Conservation (phyloP, 2,888 invertebrate genomes). For the Mythimna ferrago region DNA sequence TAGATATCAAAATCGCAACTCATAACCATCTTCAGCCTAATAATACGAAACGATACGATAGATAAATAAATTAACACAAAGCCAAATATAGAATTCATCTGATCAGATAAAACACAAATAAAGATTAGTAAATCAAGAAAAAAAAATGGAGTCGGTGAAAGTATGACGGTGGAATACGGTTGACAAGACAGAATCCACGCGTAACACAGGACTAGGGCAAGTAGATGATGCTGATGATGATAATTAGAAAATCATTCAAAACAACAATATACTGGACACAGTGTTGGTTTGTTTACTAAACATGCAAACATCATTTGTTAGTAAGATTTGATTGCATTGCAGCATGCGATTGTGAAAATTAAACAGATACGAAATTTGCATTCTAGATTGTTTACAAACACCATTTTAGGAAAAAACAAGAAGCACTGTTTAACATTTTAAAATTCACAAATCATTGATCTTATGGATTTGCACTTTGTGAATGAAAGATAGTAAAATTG, state of each 20-base stretch:
- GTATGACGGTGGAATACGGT: too few relatives aligned
- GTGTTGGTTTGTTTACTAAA: conserved; percentile 19
- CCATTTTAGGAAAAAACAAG: conserved; percentile 6
- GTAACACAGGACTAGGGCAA: background rate
- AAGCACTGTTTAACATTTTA: background rate
- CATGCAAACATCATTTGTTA: conserved; percentile 25
- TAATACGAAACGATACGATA: background rate
- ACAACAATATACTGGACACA: background rate
- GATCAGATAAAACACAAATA: background rate
- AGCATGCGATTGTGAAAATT: conserved; percentile 40
- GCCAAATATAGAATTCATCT: background rate
- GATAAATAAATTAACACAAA: background rate
- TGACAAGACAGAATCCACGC: background rate
- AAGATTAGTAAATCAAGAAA: background rate
- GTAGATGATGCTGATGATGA: background rate
- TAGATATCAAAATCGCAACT: background rate
- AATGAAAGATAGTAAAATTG: background rate
- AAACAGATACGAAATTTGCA: conserved; percentile 33
- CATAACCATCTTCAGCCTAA: background rate
- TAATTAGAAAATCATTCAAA: background rate
- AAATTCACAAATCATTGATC: background rate
- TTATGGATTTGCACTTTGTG: background rate
- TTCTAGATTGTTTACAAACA: conserved; percentile 14
- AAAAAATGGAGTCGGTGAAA: background rate
- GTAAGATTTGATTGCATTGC: conserved; percentile 26